Evolutionary conservation across 1,140 invertebrate species (phyloP), one percentile per base, ranked within the genome.

Genomic region (Himalopsyche phryganea): DNA sequence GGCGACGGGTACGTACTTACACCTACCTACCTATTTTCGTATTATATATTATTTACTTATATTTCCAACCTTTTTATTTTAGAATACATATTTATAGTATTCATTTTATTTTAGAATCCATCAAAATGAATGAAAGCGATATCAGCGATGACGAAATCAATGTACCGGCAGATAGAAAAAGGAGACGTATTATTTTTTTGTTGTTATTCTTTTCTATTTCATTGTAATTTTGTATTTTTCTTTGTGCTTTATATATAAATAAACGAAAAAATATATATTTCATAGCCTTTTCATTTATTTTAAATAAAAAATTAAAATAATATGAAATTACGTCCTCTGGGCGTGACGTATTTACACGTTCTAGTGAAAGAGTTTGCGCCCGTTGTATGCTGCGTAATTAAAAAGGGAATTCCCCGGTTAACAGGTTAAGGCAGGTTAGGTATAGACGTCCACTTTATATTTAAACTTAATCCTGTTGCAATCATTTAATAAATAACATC

Each of bases 111-210:
- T n/a, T n/a, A n/a, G n/a, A n/a, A n/a, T n/a, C n/a, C n/a, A n/a
- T n/a, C 6, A 28, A 57, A 57, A 53, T 52, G 14, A 48, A 41
- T 52, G 23, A 35, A 58, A 58, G 48, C 47, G 57, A 59, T 59
- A 45, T 54, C 41, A 59, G 50, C 41, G 57, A 59, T 59, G 57
- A 59, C 42, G 50, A 59, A 59, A 44, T 59, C n/a, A n/a, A n/a
- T n/a, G n/a, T n/a, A n/a, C n/a, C n/a, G n/a, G n/a, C n/a, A n/a
- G n/a, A n/a, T n/a, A 59, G 38, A 59, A 59, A 50, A 55, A 59
- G 57, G 50, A 59, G 57, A 59, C 32, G 57, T 59, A 53, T 55
- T 59, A 44, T 59, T n/a, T n/a, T n/a, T n/a, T n/a, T n/a, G n/a
- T n/a, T n/a, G n/a, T n/a, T n/a, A n/a, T n/a, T n/a, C n/a, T n/a